phyloP scores from a whole-genome alignment of 2,113 vertebrate genomes.

The Aramus guarauna region DNA sequence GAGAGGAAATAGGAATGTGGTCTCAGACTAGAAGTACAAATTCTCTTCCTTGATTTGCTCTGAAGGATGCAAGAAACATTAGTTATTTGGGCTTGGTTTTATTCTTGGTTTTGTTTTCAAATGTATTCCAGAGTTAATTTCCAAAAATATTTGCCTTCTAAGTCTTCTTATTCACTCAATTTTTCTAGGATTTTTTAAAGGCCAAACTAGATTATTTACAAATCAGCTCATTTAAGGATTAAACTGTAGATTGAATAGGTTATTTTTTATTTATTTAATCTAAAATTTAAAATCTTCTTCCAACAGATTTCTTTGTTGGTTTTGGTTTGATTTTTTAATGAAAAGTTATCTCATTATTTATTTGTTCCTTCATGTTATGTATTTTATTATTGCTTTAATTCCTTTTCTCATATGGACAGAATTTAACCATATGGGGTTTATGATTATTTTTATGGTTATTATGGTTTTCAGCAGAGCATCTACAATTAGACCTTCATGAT shows the following conservation, averaged over 20 bases:
- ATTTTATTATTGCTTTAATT: neutral
- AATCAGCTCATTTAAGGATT: neutral
- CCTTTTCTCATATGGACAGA: neutral
- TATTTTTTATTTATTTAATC: neutral
- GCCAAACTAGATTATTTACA: neutral
- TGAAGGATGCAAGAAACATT: neutral
- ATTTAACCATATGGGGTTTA: neutral
- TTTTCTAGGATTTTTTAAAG: neutral
- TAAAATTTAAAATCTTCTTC: neutral
- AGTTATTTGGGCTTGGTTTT: neutral
- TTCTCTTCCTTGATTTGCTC: neutral
- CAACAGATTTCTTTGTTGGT: rapidly evolving
- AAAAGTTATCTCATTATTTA: neutral
- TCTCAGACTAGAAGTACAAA: neutral
- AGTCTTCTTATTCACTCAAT: neutral
- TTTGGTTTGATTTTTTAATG: rapidly evolving
- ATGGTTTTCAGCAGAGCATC: neutral
- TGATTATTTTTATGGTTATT: neutral
- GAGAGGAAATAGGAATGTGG: neutral
- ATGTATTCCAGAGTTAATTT: neutral
- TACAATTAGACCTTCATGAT: neutral
- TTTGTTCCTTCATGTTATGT: neutral
- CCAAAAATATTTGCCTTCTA: neutral
- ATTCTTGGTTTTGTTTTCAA: neutral
- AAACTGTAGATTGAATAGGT: neutral